phyloP scores from a whole-genome alignment of 2,888 invertebrate species.

The Arge pagana region DNA sequence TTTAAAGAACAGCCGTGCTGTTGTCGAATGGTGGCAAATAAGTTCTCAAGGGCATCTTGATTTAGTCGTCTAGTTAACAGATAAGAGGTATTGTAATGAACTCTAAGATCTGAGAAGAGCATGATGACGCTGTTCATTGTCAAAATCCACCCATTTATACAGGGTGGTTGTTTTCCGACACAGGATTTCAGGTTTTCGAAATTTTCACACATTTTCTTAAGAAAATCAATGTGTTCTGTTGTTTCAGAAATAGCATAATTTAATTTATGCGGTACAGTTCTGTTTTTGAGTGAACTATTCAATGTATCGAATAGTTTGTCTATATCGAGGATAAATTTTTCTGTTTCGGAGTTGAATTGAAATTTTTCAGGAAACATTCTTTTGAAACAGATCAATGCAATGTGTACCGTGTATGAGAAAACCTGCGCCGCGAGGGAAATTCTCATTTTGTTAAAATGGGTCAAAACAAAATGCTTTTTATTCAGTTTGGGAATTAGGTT shows the following conservation, averaged over 20 bases:
- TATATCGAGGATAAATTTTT: background rate
- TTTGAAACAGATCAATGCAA: background rate
- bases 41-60: background rate
- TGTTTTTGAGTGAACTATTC: background rate
- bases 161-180: background rate
- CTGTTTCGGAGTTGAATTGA: background rate
- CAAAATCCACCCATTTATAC: background rate
- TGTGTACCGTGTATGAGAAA: background rate
- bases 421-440: background rate
- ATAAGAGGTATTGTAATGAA: background rate
- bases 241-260: conserved; percentile 2
- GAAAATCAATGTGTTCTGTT: background rate
- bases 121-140: background rate
- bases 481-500: background rate
- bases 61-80: background rate
- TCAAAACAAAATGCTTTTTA: background rate
- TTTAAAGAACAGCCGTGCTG: background rate
- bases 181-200: background rate
- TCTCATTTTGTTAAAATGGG: background rate
- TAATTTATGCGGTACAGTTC: background rate
- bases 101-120: background rate
- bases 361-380: background rate
- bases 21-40: conserved; percentile 1
- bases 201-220: background rate
- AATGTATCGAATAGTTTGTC: conserved; percentile 2